A percentile compares a stretch with the other conserved stretches of the same genome.
phyloP scores from a whole-genome alignment of 2,797 vertebrate genomes.

The Chloroceryle amazona region DNA sequence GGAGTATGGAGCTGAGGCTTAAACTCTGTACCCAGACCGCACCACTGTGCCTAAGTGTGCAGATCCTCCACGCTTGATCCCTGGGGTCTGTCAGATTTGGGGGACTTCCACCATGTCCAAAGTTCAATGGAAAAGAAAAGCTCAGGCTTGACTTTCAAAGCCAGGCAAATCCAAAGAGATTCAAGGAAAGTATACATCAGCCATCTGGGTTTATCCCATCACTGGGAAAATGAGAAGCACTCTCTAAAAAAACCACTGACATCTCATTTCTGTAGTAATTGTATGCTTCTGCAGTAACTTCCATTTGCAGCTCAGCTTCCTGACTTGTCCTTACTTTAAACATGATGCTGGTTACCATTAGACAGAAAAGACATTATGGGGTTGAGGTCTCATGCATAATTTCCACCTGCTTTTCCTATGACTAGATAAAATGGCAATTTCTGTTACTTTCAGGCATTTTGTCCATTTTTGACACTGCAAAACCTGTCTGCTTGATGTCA shows the following conservation, averaged over 20 bases:
- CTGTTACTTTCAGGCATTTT: background rate
- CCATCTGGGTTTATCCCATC: background rate
- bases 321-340: background rate
- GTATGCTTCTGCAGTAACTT: background rate
- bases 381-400: background rate
- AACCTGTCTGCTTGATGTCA: background rate
- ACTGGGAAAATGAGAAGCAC: background rate
- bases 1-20: background rate
- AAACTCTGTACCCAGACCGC: background rate
- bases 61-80: background rate
- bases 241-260: accelerated
- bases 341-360: background rate
- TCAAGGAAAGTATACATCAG: background rate
- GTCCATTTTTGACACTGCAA: background rate
- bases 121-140: background rate
- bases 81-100: background rate
- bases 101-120: background rate
- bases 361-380: background rate
- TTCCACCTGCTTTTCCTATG: background rate
- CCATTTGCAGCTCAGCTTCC: background rate
- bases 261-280: background rate
- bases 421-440: background rate
- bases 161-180: background rate
- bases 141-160: background rate
- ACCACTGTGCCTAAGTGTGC: background rate